Conservation (phyloP, 2,888 invertebrate genomes). For the Euplexia lucipara region DNA sequence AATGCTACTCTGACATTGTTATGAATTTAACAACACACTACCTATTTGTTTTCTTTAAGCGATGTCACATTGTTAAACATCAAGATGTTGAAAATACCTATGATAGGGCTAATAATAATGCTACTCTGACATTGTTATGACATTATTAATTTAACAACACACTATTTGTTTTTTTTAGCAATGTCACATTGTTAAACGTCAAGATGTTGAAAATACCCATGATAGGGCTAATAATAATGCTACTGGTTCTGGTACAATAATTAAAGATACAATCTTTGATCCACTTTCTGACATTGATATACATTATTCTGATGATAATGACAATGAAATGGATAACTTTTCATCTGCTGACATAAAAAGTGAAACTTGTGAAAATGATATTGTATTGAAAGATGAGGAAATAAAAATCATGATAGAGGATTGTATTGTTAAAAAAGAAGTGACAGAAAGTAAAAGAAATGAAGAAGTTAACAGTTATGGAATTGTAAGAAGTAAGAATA, state of each 20-base stretch:
- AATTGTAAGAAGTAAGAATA: background rate
- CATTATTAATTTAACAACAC: too few species aligned
- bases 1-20: too few species aligned
- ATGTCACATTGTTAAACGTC: slow-evolving; percentile 7
- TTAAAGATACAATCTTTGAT: slow-evolving; percentile 18
- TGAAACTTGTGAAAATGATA: background rate
- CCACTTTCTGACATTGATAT: background rate
- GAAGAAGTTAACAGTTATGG: background rate
- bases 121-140: too few species aligned
- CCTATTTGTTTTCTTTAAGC: slow-evolving; percentile 31
- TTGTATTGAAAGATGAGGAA: background rate
- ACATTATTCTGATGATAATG: background rate
- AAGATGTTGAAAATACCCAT: background rate
- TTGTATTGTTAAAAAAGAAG: background rate
- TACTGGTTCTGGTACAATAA: background rate
- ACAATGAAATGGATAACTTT: background rate
- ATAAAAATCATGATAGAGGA: background rate
- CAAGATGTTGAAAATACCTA: too few species aligned
- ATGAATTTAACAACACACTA: background rate
- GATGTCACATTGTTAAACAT: too few species aligned
- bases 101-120: too few species aligned
- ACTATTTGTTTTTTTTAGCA: slow-evolving; percentile 29
- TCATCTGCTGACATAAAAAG: slow-evolving; percentile 18
- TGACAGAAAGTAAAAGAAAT: background rate
- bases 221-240: background rate